Conservation (phyloP, 2,888 invertebrate genomes). For the Meteorus colon region DNA sequence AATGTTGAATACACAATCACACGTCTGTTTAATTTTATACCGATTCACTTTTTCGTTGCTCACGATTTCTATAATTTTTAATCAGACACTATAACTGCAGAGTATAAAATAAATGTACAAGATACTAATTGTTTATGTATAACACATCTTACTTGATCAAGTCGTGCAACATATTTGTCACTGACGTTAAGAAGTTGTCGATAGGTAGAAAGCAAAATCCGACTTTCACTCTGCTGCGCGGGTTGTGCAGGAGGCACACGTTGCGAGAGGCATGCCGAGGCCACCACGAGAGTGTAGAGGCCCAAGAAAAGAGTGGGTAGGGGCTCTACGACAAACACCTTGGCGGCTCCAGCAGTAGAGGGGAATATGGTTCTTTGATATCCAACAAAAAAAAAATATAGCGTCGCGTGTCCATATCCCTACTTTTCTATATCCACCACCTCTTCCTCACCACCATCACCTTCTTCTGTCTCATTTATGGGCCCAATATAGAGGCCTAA, state of each 20-base stretch:
- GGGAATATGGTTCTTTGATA: slow-evolving; percentile 25
- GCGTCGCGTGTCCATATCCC: slow-evolving; percentile 48
- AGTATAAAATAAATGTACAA: neutral
- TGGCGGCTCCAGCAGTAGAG: slow-evolving; percentile 8
- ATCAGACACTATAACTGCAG: neutral
- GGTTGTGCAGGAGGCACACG: slow-evolving; percentile 44
- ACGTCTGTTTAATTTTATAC: neutral
- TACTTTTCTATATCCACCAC: slow-evolving; percentile 36
- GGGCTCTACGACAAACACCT: slow-evolving; percentile 16
- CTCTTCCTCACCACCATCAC: neutral
- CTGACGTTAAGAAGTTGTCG: slow-evolving; percentile 43
- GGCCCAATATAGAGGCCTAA: slow-evolving; percentile 11
- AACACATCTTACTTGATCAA: slow-evolving; percentile 47
- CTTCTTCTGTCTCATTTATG: neutral
- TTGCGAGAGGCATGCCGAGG: slow-evolving; percentile 65
- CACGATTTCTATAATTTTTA: neutral
- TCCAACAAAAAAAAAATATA: slow-evolving; percentile 37
- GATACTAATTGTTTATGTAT: slow-evolving; percentile 30
- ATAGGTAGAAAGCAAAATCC: slow-evolving; percentile 72
- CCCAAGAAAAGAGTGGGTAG: slow-evolving; percentile 20
- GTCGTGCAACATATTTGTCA: slow-evolving; percentile 54
- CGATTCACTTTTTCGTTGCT: neutral
- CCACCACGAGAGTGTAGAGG: slow-evolving; percentile 52
- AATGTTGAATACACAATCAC: neutral
- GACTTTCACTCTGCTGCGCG: slow-evolving; percentile 68